phyloP scores from a whole-genome alignment of 2,797 vertebrate species.

The Urosaurus nigricauda region DNA sequence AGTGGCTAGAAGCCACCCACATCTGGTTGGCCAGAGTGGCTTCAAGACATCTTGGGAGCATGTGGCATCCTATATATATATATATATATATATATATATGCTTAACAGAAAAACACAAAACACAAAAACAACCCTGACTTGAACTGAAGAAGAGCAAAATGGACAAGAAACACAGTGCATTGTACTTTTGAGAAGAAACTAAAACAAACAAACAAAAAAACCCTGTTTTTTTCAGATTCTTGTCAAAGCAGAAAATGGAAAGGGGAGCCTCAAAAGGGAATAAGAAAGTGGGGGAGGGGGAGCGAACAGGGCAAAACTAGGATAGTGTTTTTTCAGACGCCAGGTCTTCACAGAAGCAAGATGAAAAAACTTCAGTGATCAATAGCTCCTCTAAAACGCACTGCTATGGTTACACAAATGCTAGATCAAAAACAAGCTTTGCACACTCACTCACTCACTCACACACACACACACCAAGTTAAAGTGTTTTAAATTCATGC shows the following conservation, averaged over 20 bases:
- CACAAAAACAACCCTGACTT: conserved; percentile 54
- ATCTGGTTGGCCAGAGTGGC: no score
- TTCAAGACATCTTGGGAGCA: no score
- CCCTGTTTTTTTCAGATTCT: conserved; percentile 49
- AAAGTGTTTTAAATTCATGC: conserved; percentile 83
- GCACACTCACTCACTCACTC: conserved; percentile 77
- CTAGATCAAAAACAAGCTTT: conserved; percentile 80
- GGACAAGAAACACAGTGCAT: conserved; percentile 67
- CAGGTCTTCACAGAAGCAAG: conserved; percentile 65
- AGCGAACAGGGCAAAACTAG: conserved; percentile 59
- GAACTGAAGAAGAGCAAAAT: conserved; percentile 54
- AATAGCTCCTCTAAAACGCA: conserved; percentile 69
- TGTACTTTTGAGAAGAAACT: conserved; percentile 18
- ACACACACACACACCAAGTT: conserved; percentile 53
- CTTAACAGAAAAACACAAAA: conserved; percentile 51
- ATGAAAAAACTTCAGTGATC: conserved; percentile 61
- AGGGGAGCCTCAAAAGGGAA: not conserved
- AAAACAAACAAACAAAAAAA: no score
- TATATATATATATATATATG: conserved; percentile 68
- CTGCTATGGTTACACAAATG: conserved; percentile 76
- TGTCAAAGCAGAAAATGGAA: conserved; percentile 11
- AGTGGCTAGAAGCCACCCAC: no score
- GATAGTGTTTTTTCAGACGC: conserved; percentile 70
- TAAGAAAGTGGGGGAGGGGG: not conserved
- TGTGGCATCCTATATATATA: no score